Evolutionary conservation across 2,113 vertebrate species (phyloP), one percentile per base, ranked within the genome.

Genomic region (Martes martes): DNA sequence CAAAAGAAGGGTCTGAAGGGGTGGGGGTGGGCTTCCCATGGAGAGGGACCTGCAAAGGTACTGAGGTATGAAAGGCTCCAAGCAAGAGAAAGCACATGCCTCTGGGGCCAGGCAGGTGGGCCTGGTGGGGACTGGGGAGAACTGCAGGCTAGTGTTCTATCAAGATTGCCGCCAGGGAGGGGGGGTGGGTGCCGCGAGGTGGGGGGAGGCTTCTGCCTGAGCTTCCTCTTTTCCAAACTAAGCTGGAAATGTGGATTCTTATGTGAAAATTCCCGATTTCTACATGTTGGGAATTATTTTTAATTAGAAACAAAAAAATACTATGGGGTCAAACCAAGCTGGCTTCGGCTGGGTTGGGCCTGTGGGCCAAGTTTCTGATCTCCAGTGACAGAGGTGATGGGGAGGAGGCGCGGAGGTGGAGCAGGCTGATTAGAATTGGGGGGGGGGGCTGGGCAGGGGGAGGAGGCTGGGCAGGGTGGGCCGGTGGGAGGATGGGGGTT

Each of bases 281-380:
- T 89, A 96, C 96, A 81, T 74, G 94, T 90, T 74, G 61, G 87
- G 80, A 89, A 97, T 97, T 83, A 74, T 96, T 97, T 94, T 93
- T 80, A 94, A 96, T 94, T 97, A 84, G 97, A 96, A 94, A 65
- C 91, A 81, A 94, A 93, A 55, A 95, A 78, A 86, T 63, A 47
- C 80, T 23, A 78, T 47, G 89, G 93, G 82, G 78, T 97, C 96
- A 96, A 93, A 95, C 80, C 85, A 88, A 79, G 94, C 91, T 55
- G 84, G 91, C 91, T 95, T 83, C 33, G 79, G 96, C 94, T 80
- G 94, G 92, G 55, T 19, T 57, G 69, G 83, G 92, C 91, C 73
- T 18, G 24, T 6, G 87, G 97, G 94, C 94, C 96, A 69, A 83
- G 97, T 97, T 94, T 73, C 92, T 61, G 83, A 82, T 95, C 92